Evolutionary conservation across 2,113 vertebrate species (phyloP), one percentile per base, ranked within the genome.

Genomic region (Bujurquina vittata): DNA sequence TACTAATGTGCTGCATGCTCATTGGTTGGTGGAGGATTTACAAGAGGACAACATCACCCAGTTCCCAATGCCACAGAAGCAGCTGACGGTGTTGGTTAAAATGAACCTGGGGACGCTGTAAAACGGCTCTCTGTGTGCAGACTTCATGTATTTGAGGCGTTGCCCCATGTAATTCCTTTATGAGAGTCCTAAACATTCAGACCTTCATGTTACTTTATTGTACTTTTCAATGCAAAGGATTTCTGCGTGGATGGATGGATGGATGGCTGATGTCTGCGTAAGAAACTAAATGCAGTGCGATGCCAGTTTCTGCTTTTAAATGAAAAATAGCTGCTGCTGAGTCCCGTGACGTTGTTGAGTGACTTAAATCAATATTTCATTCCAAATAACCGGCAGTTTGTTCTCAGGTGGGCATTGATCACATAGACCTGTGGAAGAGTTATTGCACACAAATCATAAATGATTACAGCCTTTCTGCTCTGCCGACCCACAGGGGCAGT

Each of bases 291-390:
- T 26, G 26, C 26, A 26, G 26, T 26, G 26, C 3, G 26, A 26
- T 26, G 26, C 26, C 26, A 26, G 26, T 54, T 33, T n/a, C 67
- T 72, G 26, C 26, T 72, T 54, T 33, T 31, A 54, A 72, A 72
- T 72, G 46, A 72, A 72, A 72, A 72, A 33, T 33, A 72, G 67
- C 18, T 0, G 46, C 0, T 0, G 67, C 67, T 2, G 46, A 54
- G 17, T 54, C 67, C 6, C n/a, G 31, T 54, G 67, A 29, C 67
- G 54, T 72, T 54, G 67, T 72, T 72, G 67, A 72, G 46, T 72
- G 67, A 72, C 67, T 72, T 10, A 33, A 72, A 72, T 72, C 67
- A 72, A 72, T 72, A 72, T 49, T 72, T 72, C 67, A 72, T 72
- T 72, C 67, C 10, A 72, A 72, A 72, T 72, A 54, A 72, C 54